Base-by-base conservation (phyloP, 2,797 vertebrate species). In the Perdix hodgsoniae region DNA sequence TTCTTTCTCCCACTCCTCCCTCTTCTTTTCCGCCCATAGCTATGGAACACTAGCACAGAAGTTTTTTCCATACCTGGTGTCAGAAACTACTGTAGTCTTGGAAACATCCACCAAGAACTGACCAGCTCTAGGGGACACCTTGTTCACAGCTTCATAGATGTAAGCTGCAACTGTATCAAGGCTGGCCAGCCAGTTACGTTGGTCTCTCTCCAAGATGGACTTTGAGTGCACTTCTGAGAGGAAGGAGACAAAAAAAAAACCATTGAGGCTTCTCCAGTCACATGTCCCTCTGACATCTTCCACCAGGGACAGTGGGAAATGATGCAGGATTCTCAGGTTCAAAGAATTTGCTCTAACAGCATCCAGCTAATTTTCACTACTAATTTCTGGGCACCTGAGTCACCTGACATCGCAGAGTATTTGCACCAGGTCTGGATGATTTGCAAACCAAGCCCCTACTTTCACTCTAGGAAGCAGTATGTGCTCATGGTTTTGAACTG, bases 211-310 rank as follows among this genome's bases (percentile, higher is more conserved):
- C 60, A 81, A 80, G 44, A 97, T 0, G 21, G 94, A 70, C 70
- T 96, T 97, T 33, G 95, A 96, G 23, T 94, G 91, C 86, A 89
- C 94, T 95, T 96, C 97, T 97, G 94, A 45, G 80, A 67, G 73
- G 72, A 65, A 86, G 54, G 42, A 86, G 42, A 39, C 40, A 79
- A 79, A 91, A 91, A 91, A 91, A 91, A 86, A 23, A 1, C 5
- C 17, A 54, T 93, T 93, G 39, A 96, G 37, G 47, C 45, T 82
- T 83, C 27, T 77, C 45, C 22, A 27, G 33, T 71, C 29, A 47
- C 11, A 60, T 40, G 6, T 63, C 29, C 74, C 15, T 63, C 73
- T 72, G 24, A 5, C 26, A 24, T 37, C 10, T 69, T 69, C 45
- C 50, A 56, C 9, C 10, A 66, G 29, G 2, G 1, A 0, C 21